Conservation (phyloP, 1,140 invertebrate species). For the Ceratitis capitata region DNA sequence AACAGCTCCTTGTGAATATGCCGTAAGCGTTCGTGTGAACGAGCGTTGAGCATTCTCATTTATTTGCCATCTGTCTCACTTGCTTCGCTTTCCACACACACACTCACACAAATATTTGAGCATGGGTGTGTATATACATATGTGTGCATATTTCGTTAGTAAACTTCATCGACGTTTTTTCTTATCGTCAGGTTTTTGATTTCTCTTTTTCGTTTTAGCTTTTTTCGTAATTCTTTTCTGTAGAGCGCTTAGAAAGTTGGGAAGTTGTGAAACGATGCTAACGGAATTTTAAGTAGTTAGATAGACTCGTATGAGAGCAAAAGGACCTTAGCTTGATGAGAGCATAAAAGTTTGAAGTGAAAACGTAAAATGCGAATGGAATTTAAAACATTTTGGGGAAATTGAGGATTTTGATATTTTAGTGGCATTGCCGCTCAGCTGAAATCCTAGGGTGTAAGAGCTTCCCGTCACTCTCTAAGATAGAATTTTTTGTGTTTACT, state of each 20-base stretch:
- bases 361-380: background rate
- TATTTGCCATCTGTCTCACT: slow-evolving; percentile 32
- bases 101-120: background rate
- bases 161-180: slow-evolving; percentile 40
- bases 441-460: background rate
- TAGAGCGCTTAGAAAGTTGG: slow-evolving; percentile 51
- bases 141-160: slow-evolving; percentile 51
- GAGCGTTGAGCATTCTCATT: slow-evolving; percentile 55
- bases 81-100: background rate
- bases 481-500: too few relatives aligned
- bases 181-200: slow-evolving; percentile 36
- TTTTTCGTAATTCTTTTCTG: slow-evolving; percentile 20
- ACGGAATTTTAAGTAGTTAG: slow-evolving; percentile 61
- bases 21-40: slow-evolving; percentile 65
- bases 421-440: too few relatives aligned
- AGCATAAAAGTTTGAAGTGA: background rate
- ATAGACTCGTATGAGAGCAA: background rate
- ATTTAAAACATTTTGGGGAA: background rate
- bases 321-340: background rate
- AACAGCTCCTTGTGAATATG: slow-evolving; percentile 64
- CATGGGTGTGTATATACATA: background rate
- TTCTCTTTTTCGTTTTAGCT: slow-evolving; percentile 7
- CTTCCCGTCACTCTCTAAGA: too few relatives aligned
- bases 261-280: slow-evolving; percentile 65
- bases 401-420: background rate